Conservation (phyloP, 2,888 invertebrate species). For the Lasioglossum leucozonium region DNA sequence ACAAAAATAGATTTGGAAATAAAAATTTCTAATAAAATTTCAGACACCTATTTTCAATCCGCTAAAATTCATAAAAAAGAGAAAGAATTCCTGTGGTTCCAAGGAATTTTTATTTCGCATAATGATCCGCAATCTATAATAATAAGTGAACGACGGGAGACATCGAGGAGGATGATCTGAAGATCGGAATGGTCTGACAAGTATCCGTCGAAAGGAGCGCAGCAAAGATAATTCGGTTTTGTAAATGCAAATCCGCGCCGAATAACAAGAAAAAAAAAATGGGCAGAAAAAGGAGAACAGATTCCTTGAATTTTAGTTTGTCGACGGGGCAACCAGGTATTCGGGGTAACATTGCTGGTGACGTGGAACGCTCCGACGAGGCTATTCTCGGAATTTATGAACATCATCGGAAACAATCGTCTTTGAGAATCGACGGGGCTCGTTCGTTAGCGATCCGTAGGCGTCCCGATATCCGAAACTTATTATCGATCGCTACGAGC, state of each 20-base stretch:
- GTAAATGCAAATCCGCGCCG: conserved; percentile 2
- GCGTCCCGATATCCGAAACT: background rate
- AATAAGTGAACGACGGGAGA: background rate
- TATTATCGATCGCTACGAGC: background rate
- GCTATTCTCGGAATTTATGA: background rate
- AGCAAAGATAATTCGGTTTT: background rate
- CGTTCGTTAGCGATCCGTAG: background rate
- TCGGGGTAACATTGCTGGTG: no score
- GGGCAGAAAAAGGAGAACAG: background rate
- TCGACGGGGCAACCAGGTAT: background rate
- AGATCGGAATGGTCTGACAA: background rate
- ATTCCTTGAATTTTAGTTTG: background rate
- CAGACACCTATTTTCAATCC: background rate
- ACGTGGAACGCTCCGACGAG: background rate
- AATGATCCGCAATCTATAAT: background rate
- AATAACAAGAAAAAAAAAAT: background rate
- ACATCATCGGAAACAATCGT: background rate
- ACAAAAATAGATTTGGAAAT: background rate
- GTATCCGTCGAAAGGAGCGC: background rate
- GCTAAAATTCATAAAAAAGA: background rate
- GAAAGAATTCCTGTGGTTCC: background rate
- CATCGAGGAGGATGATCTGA: background rate
- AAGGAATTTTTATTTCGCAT: background rate
- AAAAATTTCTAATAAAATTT: background rate
- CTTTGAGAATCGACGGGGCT: background rate